These are phyloP conservation scores for Akabosia matsudoensis DNA, from an alignment of 1,140 invertebrate genomes.

Conservation along the genomic window DNA sequence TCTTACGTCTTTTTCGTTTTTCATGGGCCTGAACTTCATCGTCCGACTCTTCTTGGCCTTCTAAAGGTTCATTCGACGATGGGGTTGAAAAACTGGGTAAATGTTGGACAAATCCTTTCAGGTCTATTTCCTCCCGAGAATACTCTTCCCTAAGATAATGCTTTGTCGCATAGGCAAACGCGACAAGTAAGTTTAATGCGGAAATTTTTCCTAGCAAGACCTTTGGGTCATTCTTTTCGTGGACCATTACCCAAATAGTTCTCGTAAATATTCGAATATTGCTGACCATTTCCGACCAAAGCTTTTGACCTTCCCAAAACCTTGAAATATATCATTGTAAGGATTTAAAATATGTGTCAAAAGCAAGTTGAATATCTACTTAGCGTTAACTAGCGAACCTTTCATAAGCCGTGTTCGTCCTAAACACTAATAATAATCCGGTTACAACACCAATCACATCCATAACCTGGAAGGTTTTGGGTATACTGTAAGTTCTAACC, in stretches of 20 bases:
- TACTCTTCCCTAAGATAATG: constrained; percentile 32
- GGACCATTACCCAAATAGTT: constrained; percentile 26
- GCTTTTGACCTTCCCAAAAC: constrained; percentile 31
- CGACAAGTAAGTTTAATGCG: constrained; percentile 26
- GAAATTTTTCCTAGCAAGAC: neutral
- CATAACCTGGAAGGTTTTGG: neutral
- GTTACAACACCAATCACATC: neutral
- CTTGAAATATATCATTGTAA: constrained; percentile 3
- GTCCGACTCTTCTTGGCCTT: neutral
- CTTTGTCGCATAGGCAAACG: constrained; percentile 23
- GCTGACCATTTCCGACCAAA: constrained; percentile 16
- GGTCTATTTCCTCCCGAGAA: constrained; percentile 26
- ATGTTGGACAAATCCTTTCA: neutral
- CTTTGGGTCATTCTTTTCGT: neutral
- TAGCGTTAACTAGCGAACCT: neutral
- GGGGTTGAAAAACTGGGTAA: neutral
- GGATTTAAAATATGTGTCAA: neutral
- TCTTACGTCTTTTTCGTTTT: neutral
- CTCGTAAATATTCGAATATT: constrained; percentile 22
- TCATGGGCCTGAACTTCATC: neutral
- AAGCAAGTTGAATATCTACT: neutral
- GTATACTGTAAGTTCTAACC: too few relatives aligned
- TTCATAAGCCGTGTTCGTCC: constrained; percentile 19
- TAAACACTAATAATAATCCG: constrained; percentile 5
- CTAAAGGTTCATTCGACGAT: neutral